Conservation (phyloP, 1,140 invertebrate genomes). For the Cyphomyrmex costatus region DNA sequence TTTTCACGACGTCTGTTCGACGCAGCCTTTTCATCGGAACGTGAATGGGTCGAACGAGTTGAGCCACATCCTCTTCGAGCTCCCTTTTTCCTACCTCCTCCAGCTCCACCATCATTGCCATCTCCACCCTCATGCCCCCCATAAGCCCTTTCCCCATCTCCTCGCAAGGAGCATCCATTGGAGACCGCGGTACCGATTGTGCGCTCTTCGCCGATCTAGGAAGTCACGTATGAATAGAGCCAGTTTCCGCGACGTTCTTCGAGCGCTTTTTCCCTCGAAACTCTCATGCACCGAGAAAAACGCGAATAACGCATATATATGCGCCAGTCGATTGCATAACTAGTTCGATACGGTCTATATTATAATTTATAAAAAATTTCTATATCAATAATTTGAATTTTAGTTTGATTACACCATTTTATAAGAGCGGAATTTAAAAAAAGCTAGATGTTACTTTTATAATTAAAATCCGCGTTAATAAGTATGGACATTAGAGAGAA, state of each 20-base stretch:
- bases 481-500: not conserved
- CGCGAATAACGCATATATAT: not conserved
- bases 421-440: not conserved
- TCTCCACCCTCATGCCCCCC: constrained; percentile 43
- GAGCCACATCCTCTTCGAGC: constrained; percentile 81
- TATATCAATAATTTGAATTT: not conserved
- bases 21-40: constrained; percentile 84
- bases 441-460: not conserved
- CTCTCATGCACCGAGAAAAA: constrained; percentile 30
- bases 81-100: constrained; percentile 75
- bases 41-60: constrained; percentile 85
- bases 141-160: constrained; percentile 23
- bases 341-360: not conserved
- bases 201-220: constrained; percentile 68
- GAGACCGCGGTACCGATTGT: constrained; percentile 73
- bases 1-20: constrained; percentile 83
- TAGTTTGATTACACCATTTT: not conserved
- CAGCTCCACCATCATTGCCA: constrained; percentile 63
- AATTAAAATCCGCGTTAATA: constrained; percentile 10
- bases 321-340: constrained; percentile 4
- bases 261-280: constrained; percentile 28
- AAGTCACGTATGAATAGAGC: constrained; percentile 75
- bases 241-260: constrained; percentile 56
- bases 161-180: constrained; percentile 72
- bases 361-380: not conserved